A percentile compares a stretch with the other conserved stretches of the same genome.
Evolutionary conservation across 92 coral and sea anemone genomes (phyloP).

Genomic region (Parazoanthus swiftii): DNA sequence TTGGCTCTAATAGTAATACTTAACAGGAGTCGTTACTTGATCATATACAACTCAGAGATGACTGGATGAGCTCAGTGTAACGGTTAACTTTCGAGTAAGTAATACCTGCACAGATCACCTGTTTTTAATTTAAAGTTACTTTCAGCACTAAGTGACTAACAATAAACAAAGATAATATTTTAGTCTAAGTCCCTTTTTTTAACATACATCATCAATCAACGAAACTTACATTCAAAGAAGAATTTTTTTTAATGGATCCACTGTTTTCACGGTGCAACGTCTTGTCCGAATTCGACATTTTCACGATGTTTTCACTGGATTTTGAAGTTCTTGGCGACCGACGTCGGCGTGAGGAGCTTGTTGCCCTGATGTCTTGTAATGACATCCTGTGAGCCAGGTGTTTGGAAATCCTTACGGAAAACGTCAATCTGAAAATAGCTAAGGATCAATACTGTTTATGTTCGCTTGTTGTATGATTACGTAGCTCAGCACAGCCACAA

Average conservation of each 20-base stretch:
- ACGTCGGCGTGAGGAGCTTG: constrained; percentile 32
- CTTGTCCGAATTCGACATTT: constrained; percentile 38
- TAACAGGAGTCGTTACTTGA: background rate
- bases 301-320: constrained; percentile 34
- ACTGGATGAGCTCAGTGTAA: background rate
- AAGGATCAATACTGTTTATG: background rate
- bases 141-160: too few relatives aligned
- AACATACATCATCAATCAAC: background rate
- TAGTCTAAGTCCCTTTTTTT: background rate
- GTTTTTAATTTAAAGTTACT: too few relatives aligned
- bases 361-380: constrained; percentile 24
- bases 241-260: constrained; percentile 23
- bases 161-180: background rate
- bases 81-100: background rate
- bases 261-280: constrained; percentile 29
- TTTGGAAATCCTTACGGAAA: background rate
- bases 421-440: background rate
- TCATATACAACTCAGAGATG: background rate
- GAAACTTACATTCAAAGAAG: constrained; percentile 33
- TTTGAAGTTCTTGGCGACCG: constrained; percentile 39
- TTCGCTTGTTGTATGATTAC: background rate
- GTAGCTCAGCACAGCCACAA: background rate
- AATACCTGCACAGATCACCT: background rate
- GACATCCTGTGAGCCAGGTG: constrained; percentile 11
- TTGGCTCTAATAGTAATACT: background rate